A percentile compares a stretch with the other conserved stretches of the same genome.
Conservation (phyloP, 1,140 invertebrate genomes). For the Diorhabda sublineata region DNA sequence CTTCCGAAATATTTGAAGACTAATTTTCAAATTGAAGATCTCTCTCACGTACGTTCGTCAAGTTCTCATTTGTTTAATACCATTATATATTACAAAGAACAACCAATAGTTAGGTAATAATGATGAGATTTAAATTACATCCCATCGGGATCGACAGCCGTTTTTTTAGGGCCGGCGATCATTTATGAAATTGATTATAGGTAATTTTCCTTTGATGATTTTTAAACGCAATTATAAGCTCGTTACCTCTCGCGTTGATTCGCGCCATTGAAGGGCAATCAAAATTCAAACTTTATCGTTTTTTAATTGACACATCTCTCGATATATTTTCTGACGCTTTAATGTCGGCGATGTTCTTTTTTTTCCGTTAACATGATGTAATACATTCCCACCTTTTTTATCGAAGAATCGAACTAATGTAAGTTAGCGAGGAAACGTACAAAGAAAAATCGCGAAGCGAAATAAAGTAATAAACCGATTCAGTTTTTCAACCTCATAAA, state of each 20-base stretch:
- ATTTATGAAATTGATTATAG: conserved; percentile 36
- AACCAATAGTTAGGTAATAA: conserved; percentile 21
- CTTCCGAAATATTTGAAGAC: neutral
- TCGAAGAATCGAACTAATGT: too few species aligned
- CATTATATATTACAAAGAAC: conserved; percentile 12
- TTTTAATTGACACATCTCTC: conserved; percentile 29
- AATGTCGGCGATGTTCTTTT: too few species aligned
- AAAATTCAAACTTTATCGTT: conserved; percentile 18
- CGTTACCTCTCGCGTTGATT: conserved; percentile 26
- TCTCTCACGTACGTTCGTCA: neutral
- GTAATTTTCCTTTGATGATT: conserved; percentile 35
- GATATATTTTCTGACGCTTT: conserved; percentile 5
- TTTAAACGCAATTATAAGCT: conserved; percentile 35
- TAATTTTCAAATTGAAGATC: neutral
- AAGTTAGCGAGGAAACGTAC: too few species aligned
- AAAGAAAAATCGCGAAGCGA: too few species aligned
- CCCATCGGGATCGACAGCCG: conserved; percentile 24
- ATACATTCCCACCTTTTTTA: too few species aligned
- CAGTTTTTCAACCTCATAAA: too few species aligned
- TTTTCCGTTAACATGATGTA: too few species aligned
- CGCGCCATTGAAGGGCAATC: conserved; percentile 13
- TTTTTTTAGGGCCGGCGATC: conserved; percentile 24
- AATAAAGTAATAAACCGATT: too few species aligned
- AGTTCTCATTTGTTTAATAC: conserved; percentile 8
- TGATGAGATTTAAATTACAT: conserved; percentile 37